Evolutionary conservation across 2,797 vertebrate genomes (phyloP), one percentile per base, ranked within the genome.

Genomic region (Siniperca scherzeri): DNA sequence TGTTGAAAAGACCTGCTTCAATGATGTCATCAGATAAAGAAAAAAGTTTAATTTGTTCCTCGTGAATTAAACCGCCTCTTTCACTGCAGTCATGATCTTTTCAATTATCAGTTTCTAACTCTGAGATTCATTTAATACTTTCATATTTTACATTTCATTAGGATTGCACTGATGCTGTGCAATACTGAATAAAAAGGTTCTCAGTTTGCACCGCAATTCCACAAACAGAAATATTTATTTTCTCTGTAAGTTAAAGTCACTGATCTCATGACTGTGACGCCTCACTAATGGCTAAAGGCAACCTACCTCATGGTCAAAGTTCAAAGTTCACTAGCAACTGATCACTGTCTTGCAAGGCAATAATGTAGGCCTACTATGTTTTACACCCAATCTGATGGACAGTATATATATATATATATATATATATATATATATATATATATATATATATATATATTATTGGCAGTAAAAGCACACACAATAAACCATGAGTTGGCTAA

Each of bases 221-320:
- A 70, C 42, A 55, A 61, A 82, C 27, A 19, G 22, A 70, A 74
- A 56, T 22, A 48, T 70, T 42, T 48, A 27, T 69, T 78, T 55
- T 33, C 52, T 55, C 48, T 52, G 8, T 50, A 17, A 22, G 46
- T 56, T 69, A 33, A 65, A 80, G 59, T 48, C 40, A 12, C 16
- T 66, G 30, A 59, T 78, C 38, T 55, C 40, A 48, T 5, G 38
- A 60, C 70, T 55, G 66, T 40, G 60, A 48, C 3, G 52, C 66
- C 56, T 82, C 59, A 55, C 40, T 75, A 12, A 44, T 3, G 30
- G 30, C 30, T 22, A 46, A 19, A 36, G 50, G 27, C 27, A 10
- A 65, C 53, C 12, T 0, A 19, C 30, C 30, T 30, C 30, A 30
- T 30, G 3, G 86, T 89, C 87, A 90, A 87, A 91, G 89, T 86